A percentile compares a stretch with the other conserved stretches of the same genome.
phyloP scores from a whole-genome alignment of 2,797 vertebrate genomes.

The Argentina silus region DNA sequence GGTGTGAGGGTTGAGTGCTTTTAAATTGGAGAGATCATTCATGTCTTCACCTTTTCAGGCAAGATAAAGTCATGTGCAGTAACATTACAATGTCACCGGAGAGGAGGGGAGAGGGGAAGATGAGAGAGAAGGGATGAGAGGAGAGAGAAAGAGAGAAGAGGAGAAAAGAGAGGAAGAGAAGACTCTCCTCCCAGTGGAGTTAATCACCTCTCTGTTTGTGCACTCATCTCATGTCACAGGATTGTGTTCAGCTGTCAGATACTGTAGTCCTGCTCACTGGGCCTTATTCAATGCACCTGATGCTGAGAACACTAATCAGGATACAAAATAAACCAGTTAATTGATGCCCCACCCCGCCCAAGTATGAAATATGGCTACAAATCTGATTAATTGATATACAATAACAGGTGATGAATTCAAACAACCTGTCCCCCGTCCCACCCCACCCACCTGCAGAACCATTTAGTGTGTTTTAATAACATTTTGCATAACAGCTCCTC shows the following conservation, averaged over 20 bases:
- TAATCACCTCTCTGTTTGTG: constrained; percentile 37
- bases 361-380: not conserved
- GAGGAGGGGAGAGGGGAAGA: constrained; percentile 56
- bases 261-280: not conserved
- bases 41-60: constrained; percentile 99
- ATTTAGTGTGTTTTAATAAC: not conserved
- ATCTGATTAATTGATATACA: not conserved
- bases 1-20: constrained; percentile 99
- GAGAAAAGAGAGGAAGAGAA: constrained; percentile 39
- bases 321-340: not conserved
- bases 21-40: constrained; percentile 99
- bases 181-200: constrained; percentile 52
- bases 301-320: not conserved
- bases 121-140: constrained; percentile 20
- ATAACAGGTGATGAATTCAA: not conserved
- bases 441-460: not conserved
- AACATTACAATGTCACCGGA: constrained; percentile 97
- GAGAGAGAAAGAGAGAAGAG: constrained; percentile 5
- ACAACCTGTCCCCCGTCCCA: not conserved
- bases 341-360: not conserved
- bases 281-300: not conserved
- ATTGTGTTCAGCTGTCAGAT: constrained; percentile 7
- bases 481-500: not conserved
- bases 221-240: constrained; percentile 2
- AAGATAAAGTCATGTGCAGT: constrained; percentile 99